A percentile compares a stretch with the other conserved stretches of the same genome.
phyloP scores from a whole-genome alignment of 2,888 invertebrate species.

The Julus scanicus region DNA sequence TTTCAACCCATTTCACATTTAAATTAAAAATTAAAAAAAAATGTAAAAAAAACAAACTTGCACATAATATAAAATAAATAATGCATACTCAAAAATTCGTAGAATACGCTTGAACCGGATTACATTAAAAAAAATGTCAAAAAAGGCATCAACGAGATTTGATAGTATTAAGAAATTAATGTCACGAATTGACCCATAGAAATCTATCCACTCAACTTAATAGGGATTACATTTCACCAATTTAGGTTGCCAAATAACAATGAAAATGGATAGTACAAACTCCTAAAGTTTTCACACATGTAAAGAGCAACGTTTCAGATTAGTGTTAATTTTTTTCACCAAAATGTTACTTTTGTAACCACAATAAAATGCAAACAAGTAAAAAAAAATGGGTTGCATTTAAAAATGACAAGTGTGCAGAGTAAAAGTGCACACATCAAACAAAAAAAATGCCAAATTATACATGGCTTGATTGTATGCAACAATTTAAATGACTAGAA shows the following conservation, averaged over 20 bases:
- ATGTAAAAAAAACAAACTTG: not conserved
- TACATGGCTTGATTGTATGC: slow-evolving; percentile 9
- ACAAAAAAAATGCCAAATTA: not conserved
- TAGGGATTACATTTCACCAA: not conserved
- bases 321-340: not conserved
- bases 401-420: not conserved
- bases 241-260: not conserved
- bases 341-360: not conserved
- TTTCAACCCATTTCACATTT: not conserved
- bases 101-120: slow-evolving; percentile 10
- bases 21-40: not conserved
- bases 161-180: not conserved
- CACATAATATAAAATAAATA: not conserved
- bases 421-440: slow-evolving; percentile 23
- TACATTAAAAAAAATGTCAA: not conserved
- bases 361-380: not conserved
- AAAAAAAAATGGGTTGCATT: not conserved
- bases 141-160: not conserved
- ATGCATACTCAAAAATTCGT: not conserved
- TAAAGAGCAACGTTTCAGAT: not conserved
- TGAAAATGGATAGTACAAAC: not conserved
- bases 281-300: not conserved
- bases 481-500: slow-evolving; percentile 26
- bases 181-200: not conserved
- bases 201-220: not conserved